Percentiles rank a stretch among this genome's conserved stretches.
Conservation (phyloP, 2,797 vertebrate species). For the Amblyraja radiata region DNA sequence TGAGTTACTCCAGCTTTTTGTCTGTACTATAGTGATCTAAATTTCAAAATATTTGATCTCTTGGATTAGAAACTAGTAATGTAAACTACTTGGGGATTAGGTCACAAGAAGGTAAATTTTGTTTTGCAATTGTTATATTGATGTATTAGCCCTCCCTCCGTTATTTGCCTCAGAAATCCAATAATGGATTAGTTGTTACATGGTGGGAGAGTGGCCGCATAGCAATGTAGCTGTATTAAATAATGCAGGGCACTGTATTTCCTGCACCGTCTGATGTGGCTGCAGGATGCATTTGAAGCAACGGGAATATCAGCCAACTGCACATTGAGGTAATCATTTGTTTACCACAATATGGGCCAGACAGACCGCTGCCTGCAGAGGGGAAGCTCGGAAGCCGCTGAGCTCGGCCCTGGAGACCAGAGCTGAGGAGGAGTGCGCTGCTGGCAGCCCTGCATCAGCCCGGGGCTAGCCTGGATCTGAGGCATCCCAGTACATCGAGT, state of each 20-base stretch:
- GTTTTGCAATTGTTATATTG: neutral
- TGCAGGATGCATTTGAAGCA: neutral
- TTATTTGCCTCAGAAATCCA: neutral
- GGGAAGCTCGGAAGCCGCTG: too few species aligned
- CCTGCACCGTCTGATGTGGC: neutral
- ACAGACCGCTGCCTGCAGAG: too few species aligned
- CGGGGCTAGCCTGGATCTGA: too few species aligned
- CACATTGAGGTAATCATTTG: too few species aligned
- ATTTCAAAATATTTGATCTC: neutral
- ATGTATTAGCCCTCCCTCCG: neutral
- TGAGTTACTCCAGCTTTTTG: too few species aligned
- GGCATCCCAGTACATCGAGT: too few species aligned
- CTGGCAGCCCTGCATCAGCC: too few species aligned
- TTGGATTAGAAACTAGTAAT: neutral
- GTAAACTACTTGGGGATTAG: neutral
- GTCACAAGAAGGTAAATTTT: neutral
- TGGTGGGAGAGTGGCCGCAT: neutral
- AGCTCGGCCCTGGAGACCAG: too few species aligned
- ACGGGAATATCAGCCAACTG: too few species aligned
- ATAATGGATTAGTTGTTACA: neutral
- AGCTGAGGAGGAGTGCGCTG: too few species aligned
- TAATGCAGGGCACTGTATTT: neutral
- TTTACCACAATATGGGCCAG: neutral
- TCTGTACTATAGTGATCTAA: neutral
- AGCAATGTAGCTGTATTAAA: neutral